phyloP scores from a whole-genome alignment of 2,113 vertebrate genomes.

The Fukomys damarensis region DNA sequence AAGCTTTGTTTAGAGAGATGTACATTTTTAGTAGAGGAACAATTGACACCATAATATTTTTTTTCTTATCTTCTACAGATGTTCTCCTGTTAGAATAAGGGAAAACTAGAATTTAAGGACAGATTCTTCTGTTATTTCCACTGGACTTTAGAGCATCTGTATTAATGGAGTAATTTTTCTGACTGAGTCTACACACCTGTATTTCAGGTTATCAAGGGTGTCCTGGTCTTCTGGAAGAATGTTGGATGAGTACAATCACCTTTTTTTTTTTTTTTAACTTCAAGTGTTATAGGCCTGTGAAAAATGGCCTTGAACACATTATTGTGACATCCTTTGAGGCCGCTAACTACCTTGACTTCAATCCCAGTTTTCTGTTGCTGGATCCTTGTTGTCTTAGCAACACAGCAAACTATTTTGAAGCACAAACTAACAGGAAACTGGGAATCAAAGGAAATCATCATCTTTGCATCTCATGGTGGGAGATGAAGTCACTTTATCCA shows the following conservation, averaged over 20 bases:
- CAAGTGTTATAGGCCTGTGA: background rate
- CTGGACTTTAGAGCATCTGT: background rate
- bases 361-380: background rate
- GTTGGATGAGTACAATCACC: background rate
- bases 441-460: constrained; percentile 42
- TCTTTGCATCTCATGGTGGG: constrained; percentile 3
- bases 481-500: background rate
- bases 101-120: constrained; percentile 39
- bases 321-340: constrained; percentile 52
- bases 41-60: background rate
- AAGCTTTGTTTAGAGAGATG: background rate
- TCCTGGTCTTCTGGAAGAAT: background rate
- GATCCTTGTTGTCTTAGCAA: constrained; percentile 51
- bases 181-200: background rate
- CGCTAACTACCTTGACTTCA: constrained; percentile 36
- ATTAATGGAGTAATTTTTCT: background rate
- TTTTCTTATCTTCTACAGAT: background rate
- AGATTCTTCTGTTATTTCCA: background rate
- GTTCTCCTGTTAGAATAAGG: background rate
- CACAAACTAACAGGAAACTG: background rate
- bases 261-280: background rate
- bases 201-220: background rate
- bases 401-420: constrained; percentile 5
- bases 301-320: constrained; percentile 41
- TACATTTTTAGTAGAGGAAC: background rate